Base-by-base conservation (phyloP, 2,113 vertebrate genomes). In the Gasterosteus nipponicus region DNA sequence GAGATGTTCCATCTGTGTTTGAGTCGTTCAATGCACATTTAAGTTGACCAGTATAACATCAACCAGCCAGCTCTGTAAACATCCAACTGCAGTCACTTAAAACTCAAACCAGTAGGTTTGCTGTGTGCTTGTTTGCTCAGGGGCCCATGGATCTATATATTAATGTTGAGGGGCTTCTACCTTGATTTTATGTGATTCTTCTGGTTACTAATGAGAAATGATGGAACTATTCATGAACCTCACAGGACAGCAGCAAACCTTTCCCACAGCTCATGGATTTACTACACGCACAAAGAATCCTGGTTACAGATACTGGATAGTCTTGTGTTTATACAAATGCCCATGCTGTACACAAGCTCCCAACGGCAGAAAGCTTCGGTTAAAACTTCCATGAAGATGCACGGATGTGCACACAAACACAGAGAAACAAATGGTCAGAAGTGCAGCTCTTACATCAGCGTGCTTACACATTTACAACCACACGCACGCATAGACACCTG, bases 211-310 rank as follows among this genome's bases (percentile, higher is more conserved):
- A 86, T 78, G 19, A 44, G 18, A 7, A 0, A 19, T 73, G 26
- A 47, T 46, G 59, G 67, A 78, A 65, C 35, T 42, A 76, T 82
- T 83, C 73, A 80, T 65, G 16, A 70, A 63, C 31, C 70, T 73
- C 59, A 38, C 1, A 56, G 61, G 80, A 71, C 76, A 56, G 3
- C 59, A 64, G 57, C 51, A 62, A 41, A 46, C 65, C 54, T 58
- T 39, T 57, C 54, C 38, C 16, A 1, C 65, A 63, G 46, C 41
- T 76, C 88, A 65, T 73, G 51, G 33, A 84, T 80, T 44, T 80
- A 11, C 6, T 61, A 77, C 58, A 31, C 7, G 38, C 3, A 42
- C 22, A 18, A 12, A 2, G 5, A 5, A 10, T 11, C 7, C 42
- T 26, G 54, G 12, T 66, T 57, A 15, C 41, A 53, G 33, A 57